Evolutionary conservation across 2,797 vertebrate genomes (phyloP), one percentile per base, ranked within the genome.

Genomic region (Corythornis leucogaster): DNA sequence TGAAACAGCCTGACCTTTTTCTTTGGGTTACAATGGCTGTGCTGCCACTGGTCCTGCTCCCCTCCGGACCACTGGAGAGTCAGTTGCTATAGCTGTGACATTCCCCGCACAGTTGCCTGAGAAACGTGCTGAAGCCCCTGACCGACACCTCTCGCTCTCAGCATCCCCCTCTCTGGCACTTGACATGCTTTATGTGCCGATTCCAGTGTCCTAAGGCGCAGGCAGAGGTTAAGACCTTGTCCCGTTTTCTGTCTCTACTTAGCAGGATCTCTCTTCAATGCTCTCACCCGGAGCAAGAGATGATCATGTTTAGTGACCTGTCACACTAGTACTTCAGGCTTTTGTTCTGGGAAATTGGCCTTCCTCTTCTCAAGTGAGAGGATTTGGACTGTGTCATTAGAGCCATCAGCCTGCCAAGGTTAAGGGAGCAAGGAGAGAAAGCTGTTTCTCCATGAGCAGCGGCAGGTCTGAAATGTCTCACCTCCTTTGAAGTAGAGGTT

Each of bases 291-390:
- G n/a, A 80, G 92, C 87, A 77, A 92, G 83, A 93, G 88, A 66
- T 62, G 95, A 95, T 86, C 51, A 31, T 57, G 76, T 90, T 92
- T 79, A 67, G 92, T 97, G 96, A 97, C 96, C 96, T 97, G 97
- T 97, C 96, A 96, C 97, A 28, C 75, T 12, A 68, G 80, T 91
- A 95, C 97, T 97, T 96, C 91, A 97, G 89, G 87, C 96, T 94
- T 97, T 97, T 97, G 96, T 98, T 91, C 64, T 35, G 76, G 30
- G 90, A 94, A 90, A 96, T 71, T 89, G 94, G 88, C 94, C 94
- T 89, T 92, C 92, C 95, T 94, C 93, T 87, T 91, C 85, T 43
- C 53, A 92, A 6, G 59, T 75, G 95, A 95, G 92, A 90, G 96
- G 93, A 87, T 96, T 83, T 31, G 35, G 88, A 74, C 73, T 76